Evolutionary conservation across 2,888 invertebrate genomes (phyloP).

Genomic region (Gortyna flavago): DNA sequence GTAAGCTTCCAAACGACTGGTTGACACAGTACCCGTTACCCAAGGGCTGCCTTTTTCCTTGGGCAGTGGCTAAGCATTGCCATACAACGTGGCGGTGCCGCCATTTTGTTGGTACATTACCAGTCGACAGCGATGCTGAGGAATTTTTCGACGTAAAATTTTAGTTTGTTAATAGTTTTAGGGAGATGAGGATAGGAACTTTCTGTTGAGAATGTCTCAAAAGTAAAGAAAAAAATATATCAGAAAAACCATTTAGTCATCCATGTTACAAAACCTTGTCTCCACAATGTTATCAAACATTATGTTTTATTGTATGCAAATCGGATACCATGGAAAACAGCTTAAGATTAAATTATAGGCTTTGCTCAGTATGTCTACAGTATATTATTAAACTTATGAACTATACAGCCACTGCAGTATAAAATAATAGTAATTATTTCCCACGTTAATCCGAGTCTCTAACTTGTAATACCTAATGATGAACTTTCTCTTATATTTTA

Average conservation of each 20-base stretch:
- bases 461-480: conserved; percentile 14
- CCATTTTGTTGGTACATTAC: not conserved
- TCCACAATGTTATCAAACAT: not conserved
- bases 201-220: not conserved
- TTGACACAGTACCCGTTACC: not conserved
- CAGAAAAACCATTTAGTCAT: not conserved
- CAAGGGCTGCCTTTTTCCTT: not conserved
- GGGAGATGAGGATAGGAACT: not conserved
- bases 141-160: not conserved
- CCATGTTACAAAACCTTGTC: not conserved
- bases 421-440: conserved; percentile 47
- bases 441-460: conserved; percentile 32
- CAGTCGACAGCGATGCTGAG: not conserved
- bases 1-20: not conserved
- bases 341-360: conserved; percentile 18
- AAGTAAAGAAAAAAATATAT: not conserved
- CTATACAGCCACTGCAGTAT: not conserved
- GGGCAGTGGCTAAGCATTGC: not conserved
- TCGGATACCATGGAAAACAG: conserved; percentile 3
- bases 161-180: not conserved
- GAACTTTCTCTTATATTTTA: conserved; percentile 44
- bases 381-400: conserved; percentile 8
- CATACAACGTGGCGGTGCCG: not conserved
- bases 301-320: not conserved
- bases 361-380: conserved; percentile 9